Evolutionary conservation across 23 tunicate species (phyloP), one percentile per base, ranked within the genome.

Genomic region (Halocynthia aurantium): DNA sequence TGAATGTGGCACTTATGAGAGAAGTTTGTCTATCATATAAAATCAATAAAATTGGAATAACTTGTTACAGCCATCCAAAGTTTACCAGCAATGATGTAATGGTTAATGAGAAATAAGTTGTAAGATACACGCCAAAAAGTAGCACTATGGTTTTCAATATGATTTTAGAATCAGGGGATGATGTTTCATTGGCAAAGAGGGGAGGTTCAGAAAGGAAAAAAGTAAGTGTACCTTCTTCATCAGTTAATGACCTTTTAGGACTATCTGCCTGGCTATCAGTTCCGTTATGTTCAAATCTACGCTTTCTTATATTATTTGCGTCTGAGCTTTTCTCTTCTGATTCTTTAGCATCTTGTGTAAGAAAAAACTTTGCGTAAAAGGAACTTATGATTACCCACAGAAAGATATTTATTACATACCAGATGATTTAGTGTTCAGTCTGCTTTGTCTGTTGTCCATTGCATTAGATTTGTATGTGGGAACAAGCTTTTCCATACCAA

Each of bases 241-340:
- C 93, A 12, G 93, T 87, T 53, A 87, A 75, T 8, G 93, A 81
- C 22, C 93, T 75, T 60, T 87, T 87, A 22, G 93, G 93, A 76
- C 93, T 87, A 58, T 87, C 93, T 10, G 83, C 86, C 13, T 76
- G 50, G 21, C 85, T 76, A 51, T 87, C 93, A 52, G 69, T 76
- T 12, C 83, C 70, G 52, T 87, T 87, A 21, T 75, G 82, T 73
- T 87, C 93, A 9, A 87, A 68, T 49, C 93, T 87, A 40, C 93
- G 71, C 63, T 87, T 87, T 52, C 93, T 67, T 19, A 19, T 70
- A 12, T 76, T 75, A 9, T 76, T 69, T 0, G 76, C 57, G 15
- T 80, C 76, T 8, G 58, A 61, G 10, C 18, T 50, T 69, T 70
- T 22, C 52, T 61, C 86, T 55, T 71, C 69, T 19, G 74, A 80